These are phyloP conservation scores for Clytia hemisphaerica DNA, from an alignment of 30 jellyfish, hydroid and myxozoan genomes.

Conservation along the genomic window DNA sequence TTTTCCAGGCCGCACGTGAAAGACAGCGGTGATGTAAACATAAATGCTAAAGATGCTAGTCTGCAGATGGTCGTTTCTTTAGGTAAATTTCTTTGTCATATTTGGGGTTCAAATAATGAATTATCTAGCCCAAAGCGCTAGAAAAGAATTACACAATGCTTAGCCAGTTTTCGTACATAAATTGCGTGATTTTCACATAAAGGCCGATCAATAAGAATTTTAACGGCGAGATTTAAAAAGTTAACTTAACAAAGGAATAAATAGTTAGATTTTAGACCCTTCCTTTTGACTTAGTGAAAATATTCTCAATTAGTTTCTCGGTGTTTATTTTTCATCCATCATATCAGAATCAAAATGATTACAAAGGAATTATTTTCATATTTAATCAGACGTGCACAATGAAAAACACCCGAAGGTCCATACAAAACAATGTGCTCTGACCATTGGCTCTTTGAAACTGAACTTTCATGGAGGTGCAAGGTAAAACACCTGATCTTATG, in stretches of 20 bases:
- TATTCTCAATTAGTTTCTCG: no score
- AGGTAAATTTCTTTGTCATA: no score
- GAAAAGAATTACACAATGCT: no score
- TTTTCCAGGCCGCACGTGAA: slow-evolving; percentile 78
- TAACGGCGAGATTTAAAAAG: not conserved
- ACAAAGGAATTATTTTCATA: not conserved
- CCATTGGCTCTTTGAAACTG: slow-evolving; percentile 48
- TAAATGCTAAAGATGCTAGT: slow-evolving; percentile 33
- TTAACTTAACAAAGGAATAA: no score
- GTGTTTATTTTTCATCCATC: not conserved
- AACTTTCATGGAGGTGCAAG: slow-evolving; percentile 96
- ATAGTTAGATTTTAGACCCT: no score
- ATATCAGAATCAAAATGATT: not conserved
- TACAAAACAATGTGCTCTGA: slow-evolving; percentile 45
- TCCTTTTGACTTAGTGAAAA: no score
- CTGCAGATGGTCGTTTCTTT: slow-evolving; percentile 41
- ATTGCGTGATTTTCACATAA: no score
- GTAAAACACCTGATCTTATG: slow-evolving; percentile 13
- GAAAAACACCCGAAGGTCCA: slow-evolving; percentile 50
- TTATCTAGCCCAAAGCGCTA: no score
- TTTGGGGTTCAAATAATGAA: no score
- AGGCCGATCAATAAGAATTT: no score
- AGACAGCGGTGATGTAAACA: slow-evolving; percentile 72
- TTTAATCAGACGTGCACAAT: slow-evolving; percentile 40
- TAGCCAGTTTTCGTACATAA: no score